Evolutionary conservation across 2,113 vertebrate genomes (phyloP), one percentile per base, ranked within the genome.

Genomic region (Tachuris rubrigastra): DNA sequence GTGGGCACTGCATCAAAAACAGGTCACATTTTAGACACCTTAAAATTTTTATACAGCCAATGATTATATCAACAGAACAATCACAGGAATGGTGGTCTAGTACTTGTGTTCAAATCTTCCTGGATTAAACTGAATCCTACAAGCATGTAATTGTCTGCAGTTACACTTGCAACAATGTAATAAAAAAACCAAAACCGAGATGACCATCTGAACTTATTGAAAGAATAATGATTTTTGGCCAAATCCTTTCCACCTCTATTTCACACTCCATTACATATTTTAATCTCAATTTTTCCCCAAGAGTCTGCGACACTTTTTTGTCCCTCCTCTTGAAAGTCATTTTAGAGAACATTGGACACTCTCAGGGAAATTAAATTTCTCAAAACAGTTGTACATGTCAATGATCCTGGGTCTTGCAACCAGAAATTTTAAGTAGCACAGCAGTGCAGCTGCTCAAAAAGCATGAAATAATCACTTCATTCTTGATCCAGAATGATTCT

Each of bases 1-100:
- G 99, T 9, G 99, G 99, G 97, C 99, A 99, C 99, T 99, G 85
- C n/a, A 86, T 17, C 28, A 97, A 90, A 89, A 90, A 6, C 65
- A 73, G 12, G 5, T 11, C 8, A 65, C 46, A 3, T 50, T 53
- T 58, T 35, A 85, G 42, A 16, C 50, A n/a, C 33, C 56, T 65
- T 15, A 18, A 17, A 39, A 24, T 17, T 65, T 39, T 4, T 8
- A 22, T 25, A 46, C 27, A 33, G 72, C 23, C 47, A 53, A 3
- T 2, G 14, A 35, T 5, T 39, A 0, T 2, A 59, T 16, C 63
- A 37, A 62, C 33, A 55, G 20, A 73, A 41, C 17, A 25, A 27
- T 23, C 47, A 17, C 1, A 19, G 59, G 1, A 84, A 52, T 30
- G 53, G 13, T 1, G 4, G 14, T 20, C 41, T 56, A 14, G 39